Evolutionary conservation across 2,113 vertebrate genomes (phyloP), one percentile per base, ranked within the genome.

Genomic region (Ceratotherium simum): DNA sequence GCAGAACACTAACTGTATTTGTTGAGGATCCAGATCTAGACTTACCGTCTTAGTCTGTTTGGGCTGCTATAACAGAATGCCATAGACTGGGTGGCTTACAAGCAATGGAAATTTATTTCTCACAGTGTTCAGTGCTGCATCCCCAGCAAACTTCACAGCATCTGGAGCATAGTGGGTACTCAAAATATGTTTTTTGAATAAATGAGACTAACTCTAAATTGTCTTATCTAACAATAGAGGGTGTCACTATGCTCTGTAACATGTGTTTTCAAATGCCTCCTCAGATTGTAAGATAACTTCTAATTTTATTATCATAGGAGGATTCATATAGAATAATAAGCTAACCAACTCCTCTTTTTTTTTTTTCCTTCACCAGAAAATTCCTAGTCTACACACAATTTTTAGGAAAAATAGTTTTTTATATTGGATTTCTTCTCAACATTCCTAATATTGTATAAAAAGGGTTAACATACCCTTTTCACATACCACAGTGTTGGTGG

Each of bases 201-300:
- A 76, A 51, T 75, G 1, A 89, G 36, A 84, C 23, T 25, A 85
- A 97, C 25, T 90, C 9, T 46, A 79, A 90, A 78, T 27, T 82
- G 4, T 51, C 27, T 89, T 64, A 65, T 18, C 39, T 87, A 17
- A 67, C 9, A 67, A 2, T 6, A 29, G 25, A 82, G 6, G 12
- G 13, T 27, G 1, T 76, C 25, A 46, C 46, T 51, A 31, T 39
- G 6, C 3, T 76, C 11, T 11, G 1, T 20, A 84, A 51, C 10
- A 42, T 33, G 8, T 54, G 65, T 39, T 46, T 83, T 72, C 10
- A 29, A 46, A 51, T 33, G 2, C 13, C 54, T 62, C 31, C 9
- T 70, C 25, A 48, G 48, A 23, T 7, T 81, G 5, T 9, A 69
- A n/a, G 11, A 36, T 72, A 84, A 82, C 17, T 46, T 80, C 58